Evolutionary conservation across 2,797 vertebrate species (phyloP).

Genomic region (Bradypodion ventrale): DNA sequence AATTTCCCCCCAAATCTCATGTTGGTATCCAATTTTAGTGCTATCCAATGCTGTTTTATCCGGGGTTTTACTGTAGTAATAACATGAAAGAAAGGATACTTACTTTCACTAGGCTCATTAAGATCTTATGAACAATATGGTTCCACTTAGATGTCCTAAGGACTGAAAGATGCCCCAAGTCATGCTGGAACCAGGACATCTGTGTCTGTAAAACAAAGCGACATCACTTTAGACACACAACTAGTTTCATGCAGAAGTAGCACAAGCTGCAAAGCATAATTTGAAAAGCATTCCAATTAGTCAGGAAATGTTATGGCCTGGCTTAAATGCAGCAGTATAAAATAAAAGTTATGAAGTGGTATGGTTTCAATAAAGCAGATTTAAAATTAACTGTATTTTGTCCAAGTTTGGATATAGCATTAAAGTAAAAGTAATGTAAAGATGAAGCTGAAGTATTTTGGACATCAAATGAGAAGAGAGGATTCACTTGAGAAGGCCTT

Average conservation of each 20-base stretch:
- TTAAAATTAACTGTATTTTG: background rate
- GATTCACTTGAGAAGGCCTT: too few relatives aligned
- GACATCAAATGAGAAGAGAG: too few relatives aligned
- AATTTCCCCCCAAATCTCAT: too few relatives aligned
- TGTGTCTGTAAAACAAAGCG: slow-evolving; percentile 74
- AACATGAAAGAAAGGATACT: background rate
- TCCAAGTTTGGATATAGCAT: background rate
- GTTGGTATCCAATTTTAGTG: too few relatives aligned
- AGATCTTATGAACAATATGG: slow-evolving; percentile 80
- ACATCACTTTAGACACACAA: background rate
- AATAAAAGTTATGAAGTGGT: background rate
- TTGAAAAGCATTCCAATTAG: background rate
- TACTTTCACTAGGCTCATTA: slow-evolving; percentile 89
- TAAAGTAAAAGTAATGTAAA: too few relatives aligned
- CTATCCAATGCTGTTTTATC: too few relatives aligned
- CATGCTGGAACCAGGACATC: slow-evolving; percentile 78
- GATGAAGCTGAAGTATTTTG: too few relatives aligned
- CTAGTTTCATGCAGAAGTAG: background rate
- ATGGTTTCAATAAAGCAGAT: background rate
- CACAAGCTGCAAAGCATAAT: background rate
- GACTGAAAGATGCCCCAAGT: slow-evolving; percentile 87
- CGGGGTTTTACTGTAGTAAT: too few relatives aligned
- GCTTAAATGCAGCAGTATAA: background rate
- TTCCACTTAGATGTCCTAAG: slow-evolving; percentile 89
- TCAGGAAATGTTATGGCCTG: background rate